Evolutionary conservation across 2,888 invertebrate species (phyloP).

Genomic region (Scaptodrosophila latifasciaeformis): DNA sequence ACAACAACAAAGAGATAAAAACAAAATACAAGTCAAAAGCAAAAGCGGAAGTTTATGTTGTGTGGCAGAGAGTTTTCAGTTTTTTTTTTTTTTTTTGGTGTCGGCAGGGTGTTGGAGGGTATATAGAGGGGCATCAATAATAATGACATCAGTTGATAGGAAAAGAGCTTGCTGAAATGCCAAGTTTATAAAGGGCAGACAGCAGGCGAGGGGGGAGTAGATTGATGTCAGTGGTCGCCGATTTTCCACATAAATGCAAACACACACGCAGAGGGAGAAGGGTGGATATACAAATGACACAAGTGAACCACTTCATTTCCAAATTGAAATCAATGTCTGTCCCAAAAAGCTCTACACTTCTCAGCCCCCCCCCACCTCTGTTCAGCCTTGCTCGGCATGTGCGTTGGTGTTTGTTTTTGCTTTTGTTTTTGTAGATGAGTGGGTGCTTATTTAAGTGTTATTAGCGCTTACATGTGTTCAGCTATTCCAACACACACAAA

Average conservation of each 20-base stretch:
- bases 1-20: slow-evolving; percentile 12
- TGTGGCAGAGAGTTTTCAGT: no score
- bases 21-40: slow-evolving; percentile 31
- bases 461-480: slow-evolving; percentile 63
- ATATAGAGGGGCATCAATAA: no score
- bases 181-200: no score
- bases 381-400: slow-evolving; percentile 6
- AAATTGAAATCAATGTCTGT: slow-evolving; percentile 53
- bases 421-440: slow-evolving; percentile 19
- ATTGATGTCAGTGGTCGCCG: no score
- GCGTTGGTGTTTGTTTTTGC: slow-evolving; percentile 9
- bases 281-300: slow-evolving; percentile 41
- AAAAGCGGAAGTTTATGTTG: slow-evolving; percentile 44
- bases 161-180: not conserved
- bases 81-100: no score
- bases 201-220: no score
- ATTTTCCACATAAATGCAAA: slow-evolving; percentile 35
- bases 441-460: slow-evolving; percentile 59
- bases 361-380: not conserved
- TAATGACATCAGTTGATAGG: no score
- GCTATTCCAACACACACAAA: not conserved
- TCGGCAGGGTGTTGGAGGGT: no score
- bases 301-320: slow-evolving; percentile 63
- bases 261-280: slow-evolving; percentile 25
- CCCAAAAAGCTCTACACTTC: no score